Evolutionary conservation across 2,888 invertebrate species (phyloP).

Genomic region (Coleophora deauratella): DNA sequence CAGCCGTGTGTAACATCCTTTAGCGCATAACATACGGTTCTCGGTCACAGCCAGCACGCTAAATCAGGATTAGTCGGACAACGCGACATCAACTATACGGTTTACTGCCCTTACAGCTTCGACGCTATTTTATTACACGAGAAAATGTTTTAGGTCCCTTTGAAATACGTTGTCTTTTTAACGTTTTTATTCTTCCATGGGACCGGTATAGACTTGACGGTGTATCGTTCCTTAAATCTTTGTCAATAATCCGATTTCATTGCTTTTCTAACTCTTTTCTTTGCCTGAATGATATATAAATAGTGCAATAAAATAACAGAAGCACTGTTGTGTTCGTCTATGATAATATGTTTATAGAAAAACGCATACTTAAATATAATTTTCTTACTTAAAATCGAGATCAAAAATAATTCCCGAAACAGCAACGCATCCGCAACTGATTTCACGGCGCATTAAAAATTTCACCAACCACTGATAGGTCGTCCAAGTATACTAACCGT

Average conservation of each 20-base stretch:
- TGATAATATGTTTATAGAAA: neutral
- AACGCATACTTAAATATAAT: neutral
- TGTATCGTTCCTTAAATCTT: too few relatives aligned
- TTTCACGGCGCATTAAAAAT: slow-evolving; percentile 22
- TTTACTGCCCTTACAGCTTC: slow-evolving; percentile 48
- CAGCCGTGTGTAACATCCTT: slow-evolving; percentile 32
- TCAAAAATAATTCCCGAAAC: too few relatives aligned
- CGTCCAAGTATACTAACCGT: slow-evolving; percentile 18
- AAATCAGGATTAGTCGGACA: slow-evolving; percentile 70
- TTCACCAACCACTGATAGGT: slow-evolving; percentile 12
- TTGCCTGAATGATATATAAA: too few relatives aligned
- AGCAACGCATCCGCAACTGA: slow-evolving; percentile 24
- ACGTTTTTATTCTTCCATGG: slow-evolving; percentile 7
- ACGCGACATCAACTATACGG: slow-evolving; percentile 50
- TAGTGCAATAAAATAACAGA: too few relatives aligned
- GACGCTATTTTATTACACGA: slow-evolving; percentile 52
- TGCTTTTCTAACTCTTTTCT: too few relatives aligned
- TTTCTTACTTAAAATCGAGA: slow-evolving; percentile 5
- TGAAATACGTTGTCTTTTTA: slow-evolving; percentile 13
- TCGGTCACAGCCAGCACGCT: slow-evolving; percentile 46
- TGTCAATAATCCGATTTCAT: too few relatives aligned
- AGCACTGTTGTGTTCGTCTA: too few relatives aligned
- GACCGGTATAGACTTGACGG: too few relatives aligned
- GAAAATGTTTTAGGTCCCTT: slow-evolving; percentile 28
- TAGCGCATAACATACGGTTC: slow-evolving; percentile 51